Percentiles rank a stretch among this genome's conserved stretches.
Evolutionary conservation across 2,888 invertebrate genomes (phyloP).

Genomic region (Drosophila anomelani): DNA sequence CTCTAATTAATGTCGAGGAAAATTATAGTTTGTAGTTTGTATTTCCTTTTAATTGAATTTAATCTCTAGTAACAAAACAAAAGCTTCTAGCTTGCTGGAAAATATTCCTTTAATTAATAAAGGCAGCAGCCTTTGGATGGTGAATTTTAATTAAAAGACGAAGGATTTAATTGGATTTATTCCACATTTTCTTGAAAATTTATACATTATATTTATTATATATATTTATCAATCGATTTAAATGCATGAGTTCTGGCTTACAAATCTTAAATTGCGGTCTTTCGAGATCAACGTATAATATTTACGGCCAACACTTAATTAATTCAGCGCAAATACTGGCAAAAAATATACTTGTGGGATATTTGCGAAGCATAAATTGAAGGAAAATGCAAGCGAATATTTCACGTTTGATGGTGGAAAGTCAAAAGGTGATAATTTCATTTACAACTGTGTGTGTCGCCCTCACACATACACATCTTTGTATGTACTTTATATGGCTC

Average conservation of each 20-base stretch:
- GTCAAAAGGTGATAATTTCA: constrained; percentile 45
- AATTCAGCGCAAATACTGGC: constrained; percentile 33
- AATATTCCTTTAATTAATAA: constrained; percentile 3
- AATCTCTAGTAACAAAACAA: not conserved
- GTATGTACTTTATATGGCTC: constrained; percentile 10
- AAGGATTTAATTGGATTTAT: not conserved
- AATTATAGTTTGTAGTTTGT: not conserved
- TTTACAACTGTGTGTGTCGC: constrained; percentile 31
- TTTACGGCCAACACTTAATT: constrained; percentile 35
- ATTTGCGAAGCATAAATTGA: constrained; percentile 33
- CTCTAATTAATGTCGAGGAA: not conserved
- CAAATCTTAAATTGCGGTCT: constrained; percentile 12
- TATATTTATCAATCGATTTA: constrained; percentile 17
- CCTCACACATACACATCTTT: not conserved
- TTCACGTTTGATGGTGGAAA: constrained; percentile 30
- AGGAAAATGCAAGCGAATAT: constrained; percentile 20
- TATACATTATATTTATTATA: not conserved
- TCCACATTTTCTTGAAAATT: not conserved
- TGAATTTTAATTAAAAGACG: constrained; percentile 13
- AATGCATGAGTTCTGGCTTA: constrained; percentile 5
- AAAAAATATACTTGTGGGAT: not conserved
- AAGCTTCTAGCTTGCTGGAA: not conserved
- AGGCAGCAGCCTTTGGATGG: not conserved
- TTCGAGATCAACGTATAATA: constrained; percentile 18
- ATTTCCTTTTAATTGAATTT: not conserved